Conservation (phyloP, 2,797 vertebrate species). For the Cossypha heuglini region DNA sequence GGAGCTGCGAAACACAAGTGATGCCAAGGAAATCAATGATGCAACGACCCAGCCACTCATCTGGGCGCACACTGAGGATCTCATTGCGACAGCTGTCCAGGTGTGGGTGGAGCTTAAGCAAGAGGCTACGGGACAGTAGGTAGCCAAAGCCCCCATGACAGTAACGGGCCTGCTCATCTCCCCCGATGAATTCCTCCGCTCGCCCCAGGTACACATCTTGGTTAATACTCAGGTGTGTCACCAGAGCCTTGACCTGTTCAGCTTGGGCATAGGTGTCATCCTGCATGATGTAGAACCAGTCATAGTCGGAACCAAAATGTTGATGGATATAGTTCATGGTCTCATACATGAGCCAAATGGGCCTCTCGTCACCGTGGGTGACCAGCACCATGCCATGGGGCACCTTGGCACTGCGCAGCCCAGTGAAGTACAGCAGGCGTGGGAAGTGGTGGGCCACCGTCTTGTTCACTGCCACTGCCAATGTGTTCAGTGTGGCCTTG, state of each 20-base stretch:
- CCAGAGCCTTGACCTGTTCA: slow-evolving; percentile 85
- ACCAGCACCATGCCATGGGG: slow-evolving; percentile 92
- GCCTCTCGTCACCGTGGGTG: slow-evolving; percentile 90
- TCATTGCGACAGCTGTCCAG: slow-evolving; percentile 93
- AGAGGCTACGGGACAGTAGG: slow-evolving; percentile 89
- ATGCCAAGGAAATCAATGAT: slow-evolving; percentile 93
- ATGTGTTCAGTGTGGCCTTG: slow-evolving; percentile 85
- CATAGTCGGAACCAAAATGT: slow-evolving; percentile 89
- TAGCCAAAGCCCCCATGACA: slow-evolving; percentile 96
- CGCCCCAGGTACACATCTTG: slow-evolving; percentile 93
- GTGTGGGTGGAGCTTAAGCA: slow-evolving; percentile 87
- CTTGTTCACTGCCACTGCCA: slow-evolving; percentile 94
- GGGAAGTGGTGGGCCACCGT: slow-evolving; percentile 92
- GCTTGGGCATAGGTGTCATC: slow-evolving; percentile 94
- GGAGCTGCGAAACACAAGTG: slow-evolving; percentile 87
- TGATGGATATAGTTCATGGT: slow-evolving; percentile 89
- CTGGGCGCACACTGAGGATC: slow-evolving; percentile 92
- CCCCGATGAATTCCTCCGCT: slow-evolving; percentile 93
- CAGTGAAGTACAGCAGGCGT: slow-evolving; percentile 91
- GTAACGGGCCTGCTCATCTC: slow-evolving; percentile 90
- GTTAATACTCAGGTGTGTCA: slow-evolving; percentile 88
- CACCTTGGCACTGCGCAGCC: slow-evolving; percentile 86
- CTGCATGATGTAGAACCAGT: slow-evolving; percentile 96
- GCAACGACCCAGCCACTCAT: slow-evolving; percentile 98
- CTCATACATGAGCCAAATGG: slow-evolving; percentile 97